Percentiles rank a stretch among this genome's conserved stretches.
Conservation (phyloP, 2,888 invertebrate species). For the Chrysolina haemoptera region DNA sequence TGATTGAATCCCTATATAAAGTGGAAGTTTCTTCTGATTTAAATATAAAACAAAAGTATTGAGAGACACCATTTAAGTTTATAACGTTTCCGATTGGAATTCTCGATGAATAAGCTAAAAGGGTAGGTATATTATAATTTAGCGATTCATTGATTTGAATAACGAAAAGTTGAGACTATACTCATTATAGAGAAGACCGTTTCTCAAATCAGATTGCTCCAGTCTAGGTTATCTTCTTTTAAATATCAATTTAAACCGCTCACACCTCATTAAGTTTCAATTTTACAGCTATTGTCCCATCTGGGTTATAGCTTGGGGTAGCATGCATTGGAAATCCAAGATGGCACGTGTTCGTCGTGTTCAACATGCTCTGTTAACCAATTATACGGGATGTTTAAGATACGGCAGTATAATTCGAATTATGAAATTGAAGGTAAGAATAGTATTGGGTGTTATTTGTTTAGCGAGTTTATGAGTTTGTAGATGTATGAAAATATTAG, state of each 20-base stretch:
- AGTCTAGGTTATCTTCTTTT: slow-evolving; percentile 71
- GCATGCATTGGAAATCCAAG: slow-evolving; percentile 67
- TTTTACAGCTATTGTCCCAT: slow-evolving; percentile 72
- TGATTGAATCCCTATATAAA: slow-evolving; percentile 6
- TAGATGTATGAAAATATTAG: too few species aligned
- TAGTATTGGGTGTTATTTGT: background rate
- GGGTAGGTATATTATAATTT: slow-evolving; percentile 65
- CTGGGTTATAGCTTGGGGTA: slow-evolving; percentile 69
- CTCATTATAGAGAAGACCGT: slow-evolving; percentile 69
- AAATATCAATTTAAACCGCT: slow-evolving; percentile 72
- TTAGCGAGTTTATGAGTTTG: too few species aligned
- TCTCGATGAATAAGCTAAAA: slow-evolving; percentile 50
- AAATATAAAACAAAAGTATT: slow-evolving; percentile 10
- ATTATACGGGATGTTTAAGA: slow-evolving; percentile 48
- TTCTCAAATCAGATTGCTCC: slow-evolving; percentile 70
- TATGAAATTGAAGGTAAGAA: background rate
- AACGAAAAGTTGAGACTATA: slow-evolving; percentile 63
- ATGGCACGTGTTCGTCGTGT: slow-evolving; percentile 61
- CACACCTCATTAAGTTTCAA: slow-evolving; percentile 72
- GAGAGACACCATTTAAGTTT: slow-evolving; percentile 22
- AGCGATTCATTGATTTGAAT: slow-evolving; percentile 69
- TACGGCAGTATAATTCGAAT: background rate
- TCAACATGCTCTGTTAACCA: slow-evolving; percentile 59
- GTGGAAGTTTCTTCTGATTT: slow-evolving; percentile 30
- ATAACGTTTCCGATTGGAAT: slow-evolving; percentile 28